Evolutionary conservation across 2,113 vertebrate genomes (phyloP).

Genomic region (Tauraco erythrolophus): DNA sequence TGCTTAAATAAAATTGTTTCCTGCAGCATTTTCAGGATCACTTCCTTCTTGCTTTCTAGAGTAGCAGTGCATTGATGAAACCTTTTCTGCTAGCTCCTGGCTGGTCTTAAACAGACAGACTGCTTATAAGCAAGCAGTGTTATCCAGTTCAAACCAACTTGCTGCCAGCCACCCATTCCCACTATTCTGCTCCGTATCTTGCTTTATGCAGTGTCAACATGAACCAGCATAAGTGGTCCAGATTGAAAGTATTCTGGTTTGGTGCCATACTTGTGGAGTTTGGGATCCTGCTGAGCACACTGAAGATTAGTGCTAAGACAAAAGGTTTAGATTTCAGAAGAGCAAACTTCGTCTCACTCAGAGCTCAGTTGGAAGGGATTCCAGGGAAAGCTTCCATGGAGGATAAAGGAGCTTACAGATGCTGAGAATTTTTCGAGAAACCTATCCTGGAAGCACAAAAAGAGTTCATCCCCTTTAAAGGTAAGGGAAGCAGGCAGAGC

Average conservation of each 20-base stretch:
- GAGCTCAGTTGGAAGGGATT: too few species aligned
- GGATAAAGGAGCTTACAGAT: too few species aligned
- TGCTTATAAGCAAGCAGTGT: background rate
- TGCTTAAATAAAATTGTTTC: background rate
- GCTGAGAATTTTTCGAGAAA: too few species aligned
- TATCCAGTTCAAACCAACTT: background rate
- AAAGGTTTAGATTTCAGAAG: too few species aligned
- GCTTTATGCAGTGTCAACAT: background rate
- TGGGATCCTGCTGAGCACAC: too few species aligned
- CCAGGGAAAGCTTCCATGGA: too few species aligned
- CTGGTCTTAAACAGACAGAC: background rate
- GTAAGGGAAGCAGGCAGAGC: too few species aligned
- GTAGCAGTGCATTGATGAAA: background rate
- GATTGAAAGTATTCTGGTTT: background rate
- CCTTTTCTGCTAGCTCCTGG: background rate
- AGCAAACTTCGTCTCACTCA: too few species aligned
- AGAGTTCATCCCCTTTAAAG: too few species aligned
- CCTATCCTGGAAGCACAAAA: too few species aligned
- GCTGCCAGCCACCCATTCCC: background rate
- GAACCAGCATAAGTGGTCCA: background rate
- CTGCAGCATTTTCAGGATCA: background rate
- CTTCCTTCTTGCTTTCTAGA: background rate
- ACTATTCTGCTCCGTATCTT: background rate
- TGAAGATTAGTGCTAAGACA: too few species aligned
- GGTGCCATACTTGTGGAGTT: too few species aligned